A percentile compares a stretch with the other conserved stretches of the same genome.
phyloP scores from a whole-genome alignment of 2,113 vertebrate genomes.

The Callopanchax toddi region DNA sequence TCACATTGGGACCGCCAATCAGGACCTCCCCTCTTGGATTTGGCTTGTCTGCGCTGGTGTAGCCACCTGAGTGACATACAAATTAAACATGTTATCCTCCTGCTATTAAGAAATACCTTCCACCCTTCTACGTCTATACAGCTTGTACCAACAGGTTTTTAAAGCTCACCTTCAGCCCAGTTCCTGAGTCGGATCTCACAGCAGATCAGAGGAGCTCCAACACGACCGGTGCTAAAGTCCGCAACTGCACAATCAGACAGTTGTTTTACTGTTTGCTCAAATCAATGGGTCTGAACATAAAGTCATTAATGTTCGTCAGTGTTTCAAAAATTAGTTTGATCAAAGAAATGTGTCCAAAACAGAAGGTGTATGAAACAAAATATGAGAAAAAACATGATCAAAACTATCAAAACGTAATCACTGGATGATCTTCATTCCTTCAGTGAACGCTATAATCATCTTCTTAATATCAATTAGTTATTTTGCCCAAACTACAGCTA shows the following conservation, averaged over 20 bases:
- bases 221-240: slow-evolving; percentile 89
- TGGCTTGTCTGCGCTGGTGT: slow-evolving; percentile 89
- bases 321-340: background rate
- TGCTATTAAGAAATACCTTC: background rate
- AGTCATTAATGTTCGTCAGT: background rate
- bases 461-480: too few species aligned
- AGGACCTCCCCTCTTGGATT: slow-evolving; percentile 94
- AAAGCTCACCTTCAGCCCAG: slow-evolving; percentile 91
- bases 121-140: background rate
- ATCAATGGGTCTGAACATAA: background rate
- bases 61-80: slow-evolving; percentile 82
- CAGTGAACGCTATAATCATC: too few species aligned
- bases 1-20: slow-evolving; percentile 94
- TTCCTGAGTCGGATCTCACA: slow-evolving; percentile 92
- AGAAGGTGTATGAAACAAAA: too few species aligned
- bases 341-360: too few species aligned
- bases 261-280: background rate
- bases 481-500: too few species aligned
- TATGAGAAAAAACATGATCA: too few species aligned
- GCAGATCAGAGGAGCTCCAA: slow-evolving; percentile 94
- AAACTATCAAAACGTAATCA: too few species aligned
- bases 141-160: background rate
- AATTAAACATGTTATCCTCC: background rate
- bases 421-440: too few species aligned
- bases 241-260: slow-evolving; percentile 54